Evolutionary conservation across 2,797 vertebrate genomes (phyloP).

Genomic region (Silurus lanzhouensis): DNA sequence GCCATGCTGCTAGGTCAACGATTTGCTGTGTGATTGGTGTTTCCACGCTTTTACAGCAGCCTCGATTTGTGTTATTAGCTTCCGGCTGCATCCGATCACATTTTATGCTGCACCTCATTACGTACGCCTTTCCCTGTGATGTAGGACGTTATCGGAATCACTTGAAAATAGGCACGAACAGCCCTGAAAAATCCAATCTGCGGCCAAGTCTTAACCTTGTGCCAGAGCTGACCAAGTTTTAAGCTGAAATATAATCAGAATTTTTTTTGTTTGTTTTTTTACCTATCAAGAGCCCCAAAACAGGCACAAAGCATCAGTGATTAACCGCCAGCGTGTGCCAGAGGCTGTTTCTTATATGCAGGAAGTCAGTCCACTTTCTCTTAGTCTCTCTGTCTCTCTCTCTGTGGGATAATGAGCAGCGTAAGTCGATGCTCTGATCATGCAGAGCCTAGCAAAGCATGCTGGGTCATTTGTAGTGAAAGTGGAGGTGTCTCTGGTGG

Average conservation of each 20-base stretch:
- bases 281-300: not conserved
- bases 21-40: not conserved
- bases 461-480: constrained; percentile 18
- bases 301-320: not conserved
- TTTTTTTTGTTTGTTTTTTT: too few relatives aligned
- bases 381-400: not conserved
- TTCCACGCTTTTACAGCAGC: not conserved
- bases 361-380: not conserved
- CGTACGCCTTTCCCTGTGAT: not conserved
- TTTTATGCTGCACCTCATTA: not conserved
- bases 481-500: constrained; percentile 19
- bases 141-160: not conserved
- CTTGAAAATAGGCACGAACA: not conserved
- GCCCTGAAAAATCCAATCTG: not conserved
- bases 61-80: not conserved
- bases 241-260: not conserved
- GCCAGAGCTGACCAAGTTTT: not conserved
- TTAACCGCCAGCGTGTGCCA: not conserved
- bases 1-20: not conserved
- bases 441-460: constrained; percentile 14
- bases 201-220: not conserved
- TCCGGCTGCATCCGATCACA: not conserved
- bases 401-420: not conserved
- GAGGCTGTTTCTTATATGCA: not conserved
- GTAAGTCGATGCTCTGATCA: not conserved